phyloP scores from a whole-genome alignment of 2,797 vertebrate species.

The Syngnathus rostellatus region DNA sequence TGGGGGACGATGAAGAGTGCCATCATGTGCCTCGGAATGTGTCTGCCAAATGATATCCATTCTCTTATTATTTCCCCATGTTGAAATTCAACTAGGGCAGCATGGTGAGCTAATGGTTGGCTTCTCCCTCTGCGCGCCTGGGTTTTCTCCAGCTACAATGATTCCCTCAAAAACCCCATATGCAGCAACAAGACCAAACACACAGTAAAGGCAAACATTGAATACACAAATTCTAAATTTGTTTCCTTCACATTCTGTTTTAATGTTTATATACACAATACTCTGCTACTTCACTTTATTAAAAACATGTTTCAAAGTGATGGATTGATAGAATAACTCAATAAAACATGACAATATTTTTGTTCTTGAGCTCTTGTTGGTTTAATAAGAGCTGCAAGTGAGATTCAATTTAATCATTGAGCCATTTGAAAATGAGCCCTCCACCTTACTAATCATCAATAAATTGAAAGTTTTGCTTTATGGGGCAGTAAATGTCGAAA shows the following conservation, averaged over 20 bases:
- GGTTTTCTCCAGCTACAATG: neutral
- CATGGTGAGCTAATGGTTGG: neutral
- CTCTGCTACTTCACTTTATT: neutral
- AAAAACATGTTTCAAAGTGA: neutral
- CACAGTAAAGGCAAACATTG: neutral
- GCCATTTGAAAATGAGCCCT: neutral
- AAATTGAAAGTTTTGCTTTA: neutral
- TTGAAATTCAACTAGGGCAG: neutral
- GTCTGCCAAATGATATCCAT: neutral
- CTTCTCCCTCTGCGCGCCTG: neutral
- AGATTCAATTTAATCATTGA: neutral
- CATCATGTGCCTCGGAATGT: neutral
- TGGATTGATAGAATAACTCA: neutral
- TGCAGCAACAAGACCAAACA: too few species aligned
- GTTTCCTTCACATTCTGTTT: neutral
- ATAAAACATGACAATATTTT: neutral
- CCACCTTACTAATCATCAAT: neutral
- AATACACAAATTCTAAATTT: neutral
- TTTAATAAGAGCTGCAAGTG: neutral
- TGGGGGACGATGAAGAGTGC: neutral
- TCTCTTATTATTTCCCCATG: constrained; percentile 3
- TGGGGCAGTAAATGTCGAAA: neutral
- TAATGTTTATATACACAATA: too few species aligned
- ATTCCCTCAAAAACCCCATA: too few species aligned
- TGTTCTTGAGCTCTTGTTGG: neutral